Conservation (phyloP, 1,140 invertebrate species). For the Tetramorium parvispinum region DNA sequence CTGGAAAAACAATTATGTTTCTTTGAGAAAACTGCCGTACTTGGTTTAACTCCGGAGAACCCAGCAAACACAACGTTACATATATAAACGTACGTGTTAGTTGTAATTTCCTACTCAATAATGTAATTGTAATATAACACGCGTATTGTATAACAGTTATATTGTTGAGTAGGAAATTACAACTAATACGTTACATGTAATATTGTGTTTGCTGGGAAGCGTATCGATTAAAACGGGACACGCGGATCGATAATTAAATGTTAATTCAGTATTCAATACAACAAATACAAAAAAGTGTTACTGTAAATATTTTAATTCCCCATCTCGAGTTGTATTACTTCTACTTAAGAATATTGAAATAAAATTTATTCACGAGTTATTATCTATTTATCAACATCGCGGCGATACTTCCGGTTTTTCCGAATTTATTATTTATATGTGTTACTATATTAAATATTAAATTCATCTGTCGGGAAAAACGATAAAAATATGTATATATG, state of each 20-base stretch:
- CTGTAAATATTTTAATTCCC: neutral
- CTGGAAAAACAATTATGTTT: neutral
- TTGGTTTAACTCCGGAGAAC: too few species aligned
- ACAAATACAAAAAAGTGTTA: neutral
- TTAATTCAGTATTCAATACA: neutral
- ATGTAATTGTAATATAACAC: too few species aligned
- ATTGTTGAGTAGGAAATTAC: too few species aligned
- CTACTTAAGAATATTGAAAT: neutral
- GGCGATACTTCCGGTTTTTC: neutral
- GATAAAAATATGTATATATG: too few species aligned
- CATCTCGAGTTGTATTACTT: neutral
- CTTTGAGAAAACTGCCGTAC: neutral
- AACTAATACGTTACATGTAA: too few species aligned
- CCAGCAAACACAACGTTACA: too few species aligned
- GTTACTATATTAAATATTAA: neutral
- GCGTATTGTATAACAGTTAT: too few species aligned
- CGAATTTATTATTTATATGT: neutral
- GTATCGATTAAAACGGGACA: neutral
- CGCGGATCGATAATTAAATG: neutral
- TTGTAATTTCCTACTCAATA: too few species aligned
- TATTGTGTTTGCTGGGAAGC: too few species aligned
- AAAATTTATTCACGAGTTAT: neutral
- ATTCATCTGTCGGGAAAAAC: too few species aligned
- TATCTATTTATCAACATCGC: neutral
- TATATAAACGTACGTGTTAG: too few species aligned